These are phyloP conservation scores for Sebastes minor DNA, from an alignment of 2,797 vertebrate species.

Conservation along the genomic window DNA sequence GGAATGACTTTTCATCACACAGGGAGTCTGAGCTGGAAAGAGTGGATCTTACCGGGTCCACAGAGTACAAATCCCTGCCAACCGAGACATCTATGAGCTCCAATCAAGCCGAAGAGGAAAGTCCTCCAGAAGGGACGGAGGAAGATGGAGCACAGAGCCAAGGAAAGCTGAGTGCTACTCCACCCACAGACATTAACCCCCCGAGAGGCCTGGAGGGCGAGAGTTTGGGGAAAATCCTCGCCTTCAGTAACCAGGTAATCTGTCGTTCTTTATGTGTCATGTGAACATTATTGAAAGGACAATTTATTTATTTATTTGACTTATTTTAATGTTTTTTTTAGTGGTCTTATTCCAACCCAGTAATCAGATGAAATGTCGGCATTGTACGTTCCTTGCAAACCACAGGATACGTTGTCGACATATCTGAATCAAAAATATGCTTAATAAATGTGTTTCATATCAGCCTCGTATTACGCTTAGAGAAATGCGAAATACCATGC, in stretches of 20 bases:
- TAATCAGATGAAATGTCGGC: too few relatives aligned
- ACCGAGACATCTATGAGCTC: slow-evolving; percentile 9
- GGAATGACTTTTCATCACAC: not conserved
- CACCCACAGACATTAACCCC: slow-evolving; percentile 67
- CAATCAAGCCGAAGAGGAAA: slow-evolving; percentile 9
- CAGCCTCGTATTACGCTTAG: too few relatives aligned
- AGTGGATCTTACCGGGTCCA: slow-evolving; percentile 10
- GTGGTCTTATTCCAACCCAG: too few relatives aligned
- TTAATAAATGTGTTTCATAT: too few relatives aligned
- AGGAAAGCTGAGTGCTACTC: slow-evolving; percentile 36
- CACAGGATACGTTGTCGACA: too few relatives aligned
- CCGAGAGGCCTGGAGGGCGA: slow-evolving; percentile 69
- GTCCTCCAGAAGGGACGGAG: slow-evolving; percentile 3
- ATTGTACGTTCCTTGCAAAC: too few relatives aligned
- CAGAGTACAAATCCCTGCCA: not conserved
- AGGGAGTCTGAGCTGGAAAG: slow-evolving; percentile 24
- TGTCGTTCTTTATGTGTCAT: not conserved
- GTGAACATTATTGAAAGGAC: not conserved
- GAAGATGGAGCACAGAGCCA: not conserved
- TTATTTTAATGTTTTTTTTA: not conserved
- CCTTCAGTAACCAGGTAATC: slow-evolving; percentile 87
- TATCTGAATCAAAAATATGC: not conserved
- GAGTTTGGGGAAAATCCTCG: slow-evolving; percentile 84
- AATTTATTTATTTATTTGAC: not conserved
- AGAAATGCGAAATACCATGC: too few relatives aligned